Conservation (phyloP, 64 coral and sea anemone genomes). For the Orbicella faveolata region DNA sequence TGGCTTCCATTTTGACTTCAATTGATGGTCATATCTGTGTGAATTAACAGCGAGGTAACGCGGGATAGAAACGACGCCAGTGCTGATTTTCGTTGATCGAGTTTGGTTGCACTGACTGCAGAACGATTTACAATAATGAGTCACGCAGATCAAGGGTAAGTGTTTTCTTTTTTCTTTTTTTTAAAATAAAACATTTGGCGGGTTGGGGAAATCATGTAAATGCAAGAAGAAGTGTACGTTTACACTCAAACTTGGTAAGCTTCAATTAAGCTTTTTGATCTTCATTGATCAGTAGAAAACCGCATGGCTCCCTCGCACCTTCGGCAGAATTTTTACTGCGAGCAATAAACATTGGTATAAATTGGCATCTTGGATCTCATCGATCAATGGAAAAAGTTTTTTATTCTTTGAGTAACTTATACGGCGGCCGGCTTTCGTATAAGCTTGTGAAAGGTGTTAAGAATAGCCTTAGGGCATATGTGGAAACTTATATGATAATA, state of each 20-base stretch:
- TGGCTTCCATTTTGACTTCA: conserved; percentile 57
- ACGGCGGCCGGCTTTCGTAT: too few species aligned
- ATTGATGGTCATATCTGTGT: conserved; percentile 9
- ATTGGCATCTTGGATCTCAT: too few species aligned
- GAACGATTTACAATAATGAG: conserved; percentile 45
- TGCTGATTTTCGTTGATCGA: background rate
- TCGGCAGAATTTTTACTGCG: too few species aligned
- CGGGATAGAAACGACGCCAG: conserved; percentile 9
- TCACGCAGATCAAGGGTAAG: conserved; percentile 75
- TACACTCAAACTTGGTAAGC: background rate
- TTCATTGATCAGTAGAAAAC: background rate
- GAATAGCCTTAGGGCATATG: too few species aligned
- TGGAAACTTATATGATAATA: too few species aligned
- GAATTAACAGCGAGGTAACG: background rate
- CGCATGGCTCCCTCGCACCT: too few species aligned
- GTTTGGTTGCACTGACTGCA: background rate
- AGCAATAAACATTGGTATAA: too few species aligned
- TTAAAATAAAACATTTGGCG: background rate
- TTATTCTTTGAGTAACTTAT: too few species aligned
- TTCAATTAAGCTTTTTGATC: background rate
- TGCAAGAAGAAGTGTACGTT: background rate
- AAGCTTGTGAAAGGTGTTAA: too few species aligned
- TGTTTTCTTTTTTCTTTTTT: background rate
- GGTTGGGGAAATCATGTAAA: background rate
- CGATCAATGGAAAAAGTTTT: too few species aligned